Evolutionary conservation across 2,797 vertebrate genomes (phyloP).

Genomic region (Hirundo rustica): DNA sequence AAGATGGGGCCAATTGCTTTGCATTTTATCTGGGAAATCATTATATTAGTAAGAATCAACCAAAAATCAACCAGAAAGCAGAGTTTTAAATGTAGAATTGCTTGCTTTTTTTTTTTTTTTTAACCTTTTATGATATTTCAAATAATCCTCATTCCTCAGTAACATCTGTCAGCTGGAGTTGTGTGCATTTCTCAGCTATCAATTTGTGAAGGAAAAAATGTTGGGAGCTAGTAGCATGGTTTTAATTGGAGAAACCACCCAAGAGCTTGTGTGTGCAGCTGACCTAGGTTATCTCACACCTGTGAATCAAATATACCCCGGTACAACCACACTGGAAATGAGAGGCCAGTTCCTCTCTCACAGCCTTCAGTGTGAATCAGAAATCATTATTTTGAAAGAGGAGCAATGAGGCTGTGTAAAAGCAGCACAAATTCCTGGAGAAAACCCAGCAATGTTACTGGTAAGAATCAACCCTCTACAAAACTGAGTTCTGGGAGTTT

Average conservation of each 20-base stretch:
- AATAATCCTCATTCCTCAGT: slow-evolving; percentile 34
- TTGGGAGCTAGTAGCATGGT: slow-evolving; percentile 1
- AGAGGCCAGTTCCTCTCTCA: background rate
- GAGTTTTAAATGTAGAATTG: background rate
- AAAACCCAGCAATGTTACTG: background rate
- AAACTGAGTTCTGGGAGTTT: background rate
- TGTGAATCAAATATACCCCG: background rate
- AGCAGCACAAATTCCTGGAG: background rate
- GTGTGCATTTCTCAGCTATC: slow-evolving; percentile 45
- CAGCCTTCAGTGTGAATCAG: background rate
- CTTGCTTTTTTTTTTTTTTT: background rate
- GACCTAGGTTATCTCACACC: slow-evolving; percentile 37
- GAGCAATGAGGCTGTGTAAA: background rate
- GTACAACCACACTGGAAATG: background rate
- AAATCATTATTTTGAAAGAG: slow-evolving; percentile 9
- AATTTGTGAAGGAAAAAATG: slow-evolving; percentile 28
- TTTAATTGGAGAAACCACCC: slow-evolving; percentile 60
- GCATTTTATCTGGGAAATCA: background rate
- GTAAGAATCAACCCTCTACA: background rate
- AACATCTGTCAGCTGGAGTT: background rate
- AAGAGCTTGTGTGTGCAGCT: slow-evolving; percentile 15
- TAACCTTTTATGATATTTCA: background rate
- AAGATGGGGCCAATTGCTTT: background rate
- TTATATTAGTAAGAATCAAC: background rate
- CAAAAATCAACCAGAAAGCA: background rate